A percentile compares a stretch with the other conserved stretches of the same genome.
Conservation (phyloP, 2,113 vertebrate genomes). For the Orycteropus afer region DNA sequence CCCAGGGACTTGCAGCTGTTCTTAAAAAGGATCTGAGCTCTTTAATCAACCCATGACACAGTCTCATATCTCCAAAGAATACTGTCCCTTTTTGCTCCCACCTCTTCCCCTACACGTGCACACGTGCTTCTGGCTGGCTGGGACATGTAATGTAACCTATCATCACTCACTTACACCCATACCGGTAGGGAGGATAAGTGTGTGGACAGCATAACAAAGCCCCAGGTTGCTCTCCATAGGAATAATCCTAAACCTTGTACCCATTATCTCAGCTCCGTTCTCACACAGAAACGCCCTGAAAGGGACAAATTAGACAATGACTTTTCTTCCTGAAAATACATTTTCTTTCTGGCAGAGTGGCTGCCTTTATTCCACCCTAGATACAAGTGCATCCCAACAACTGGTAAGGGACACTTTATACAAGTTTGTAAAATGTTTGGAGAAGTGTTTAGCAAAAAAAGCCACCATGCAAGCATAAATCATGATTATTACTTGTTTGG, state of each 20-base stretch:
- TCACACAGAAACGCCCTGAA: background rate
- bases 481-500: conserved; percentile 39
- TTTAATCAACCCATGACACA: background rate
- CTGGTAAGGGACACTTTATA: conserved; percentile 24
- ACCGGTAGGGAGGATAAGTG: background rate
- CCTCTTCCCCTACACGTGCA: accelerated
- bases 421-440: conserved; percentile 48
- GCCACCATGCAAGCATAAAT: background rate
- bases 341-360: background rate
- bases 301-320: background rate
- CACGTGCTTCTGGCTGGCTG: background rate
- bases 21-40: background rate
- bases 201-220: background rate
- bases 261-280: background rate
- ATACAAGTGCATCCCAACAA: background rate
- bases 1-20: background rate
- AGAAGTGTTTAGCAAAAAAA: conserved; percentile 16
- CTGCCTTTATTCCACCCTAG: background rate
- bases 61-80: background rate
- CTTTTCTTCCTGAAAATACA: background rate
- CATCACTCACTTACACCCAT: too few species aligned
- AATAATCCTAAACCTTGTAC: too few species aligned
- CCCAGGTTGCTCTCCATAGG: background rate
- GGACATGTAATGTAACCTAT: too few species aligned
- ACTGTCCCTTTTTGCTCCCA: background rate